Evolutionary conservation across 2,113 vertebrate genomes (phyloP), one percentile per base, ranked within the genome.

Genomic region (Notothenia rossii): DNA sequence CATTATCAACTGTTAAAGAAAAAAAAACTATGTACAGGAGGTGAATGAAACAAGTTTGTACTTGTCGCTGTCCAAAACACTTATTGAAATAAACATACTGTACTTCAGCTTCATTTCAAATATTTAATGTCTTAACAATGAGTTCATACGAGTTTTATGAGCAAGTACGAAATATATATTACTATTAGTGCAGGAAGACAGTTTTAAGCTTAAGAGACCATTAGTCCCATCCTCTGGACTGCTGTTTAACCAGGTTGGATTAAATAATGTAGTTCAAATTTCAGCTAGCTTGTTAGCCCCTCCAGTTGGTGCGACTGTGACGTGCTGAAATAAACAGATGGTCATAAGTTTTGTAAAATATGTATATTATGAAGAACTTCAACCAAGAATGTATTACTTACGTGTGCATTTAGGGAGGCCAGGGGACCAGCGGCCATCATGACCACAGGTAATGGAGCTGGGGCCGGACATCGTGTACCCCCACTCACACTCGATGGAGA

Each of bases 31-130:
- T 94, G 91, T 94, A 91, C 88, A 93, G 36, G 81, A 93, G 86
- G 81, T 92, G 79, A 91, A 90, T 82, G 78, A 87, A 89, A 92
- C 86, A 86, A 77, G 91, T 87, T 83, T 92, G 89, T 88, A 79
- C 89, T 86, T 89, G 89, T 93, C 87, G 76, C 85, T 89, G 83
- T 80, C 82, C 89, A 86, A 86, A 80, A 91, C 87, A 86, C 89
- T 86, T 92, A 88, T 88, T 45, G 66, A 89, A 94, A 94, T 93
- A 93, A 93, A 94, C 89, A 93, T 90, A 86, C 88, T 94, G 91
- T 94, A 90, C 88, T 93, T 91, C 88, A 92, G 81, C 81, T 89
- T 88, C 77, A 87, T 84, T 85, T 86, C 61, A 82, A 80, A 89
- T 58, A 77, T 79, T 91, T 89, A 88, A 86, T 92, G 71, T 91